These are phyloP conservation scores for Silurus glanis DNA, from an alignment of 2,113 vertebrate genomes.

Conservation along the genomic window DNA sequence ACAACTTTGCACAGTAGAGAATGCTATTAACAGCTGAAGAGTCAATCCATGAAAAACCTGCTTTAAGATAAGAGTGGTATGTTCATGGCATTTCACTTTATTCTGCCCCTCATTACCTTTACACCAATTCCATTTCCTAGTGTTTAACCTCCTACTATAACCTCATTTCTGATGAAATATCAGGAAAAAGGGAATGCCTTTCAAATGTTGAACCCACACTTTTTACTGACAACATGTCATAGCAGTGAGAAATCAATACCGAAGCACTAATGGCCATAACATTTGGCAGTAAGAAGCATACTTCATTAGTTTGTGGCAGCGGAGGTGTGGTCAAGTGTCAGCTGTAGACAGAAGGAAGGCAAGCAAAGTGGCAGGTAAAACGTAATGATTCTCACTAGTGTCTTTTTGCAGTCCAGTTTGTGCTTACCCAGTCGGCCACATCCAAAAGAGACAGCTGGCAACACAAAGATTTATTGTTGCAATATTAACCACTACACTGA, in stretches of 20 bases:
- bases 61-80: not conserved
- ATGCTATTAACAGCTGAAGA: not conserved
- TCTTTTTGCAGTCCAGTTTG: no score
- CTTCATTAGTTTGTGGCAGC: no score
- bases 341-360: no score
- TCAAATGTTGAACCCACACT: not conserved
- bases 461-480: no score
- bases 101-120: conserved; percentile 18
- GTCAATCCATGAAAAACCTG: not conserved
- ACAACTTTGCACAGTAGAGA: not conserved
- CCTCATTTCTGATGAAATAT: conserved; percentile 7
- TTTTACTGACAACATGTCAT: not conserved
- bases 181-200: not conserved
- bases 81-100: not conserved
- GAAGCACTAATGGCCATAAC: conserved; percentile 28
- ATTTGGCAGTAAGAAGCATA: conserved; percentile 25
- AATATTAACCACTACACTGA: no score
- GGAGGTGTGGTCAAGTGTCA: no score
- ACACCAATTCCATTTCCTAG: not conserved
- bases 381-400: no score
- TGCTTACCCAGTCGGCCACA: no score
- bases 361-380: no score
- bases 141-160: conserved; percentile 5
- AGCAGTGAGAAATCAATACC: not conserved
- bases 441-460: no score